Percentiles rank a stretch among this genome's conserved stretches.
Conservation (phyloP, 2,888 invertebrate species). For the Aspidiotus destructor region DNA sequence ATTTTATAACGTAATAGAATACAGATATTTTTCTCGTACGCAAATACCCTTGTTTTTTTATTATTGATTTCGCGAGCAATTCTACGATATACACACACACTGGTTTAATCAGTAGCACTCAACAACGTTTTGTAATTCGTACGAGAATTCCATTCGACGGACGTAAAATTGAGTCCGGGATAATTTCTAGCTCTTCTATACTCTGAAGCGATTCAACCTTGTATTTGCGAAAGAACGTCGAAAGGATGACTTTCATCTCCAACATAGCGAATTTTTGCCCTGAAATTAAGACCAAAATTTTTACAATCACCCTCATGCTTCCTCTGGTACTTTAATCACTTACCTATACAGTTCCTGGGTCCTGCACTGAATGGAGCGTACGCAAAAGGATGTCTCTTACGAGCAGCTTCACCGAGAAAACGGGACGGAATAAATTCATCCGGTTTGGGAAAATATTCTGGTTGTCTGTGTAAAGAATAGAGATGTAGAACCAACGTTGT, state of each 20-base stretch:
- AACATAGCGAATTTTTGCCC: background rate
- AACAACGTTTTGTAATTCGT: background rate
- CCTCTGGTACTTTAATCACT: background rate
- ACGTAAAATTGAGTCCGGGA: background rate
- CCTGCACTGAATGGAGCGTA: slow-evolving; percentile 1
- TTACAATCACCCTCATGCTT: background rate
- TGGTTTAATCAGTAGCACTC: too few species aligned
- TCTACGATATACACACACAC: too few species aligned
- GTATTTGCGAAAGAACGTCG: background rate
- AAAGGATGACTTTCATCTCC: background rate
- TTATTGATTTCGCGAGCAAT: too few species aligned
- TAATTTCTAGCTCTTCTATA: background rate
- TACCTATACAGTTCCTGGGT: slow-evolving; percentile 3
- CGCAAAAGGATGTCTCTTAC: background rate
- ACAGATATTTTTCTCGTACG: too few species aligned
- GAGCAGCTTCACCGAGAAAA: background rate
- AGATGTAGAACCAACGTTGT: background rate
- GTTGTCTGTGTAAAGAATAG: background rate
- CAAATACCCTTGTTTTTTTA: too few species aligned
- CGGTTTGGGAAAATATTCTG: slow-evolving; percentile 1
- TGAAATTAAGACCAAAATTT: background rate
- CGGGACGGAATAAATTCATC: background rate
- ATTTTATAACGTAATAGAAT: too few species aligned
- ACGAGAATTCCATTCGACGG: background rate
- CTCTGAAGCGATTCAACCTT: background rate